These are phyloP conservation scores for Panthera tigris DNA, from an alignment of 2,113 vertebrate species.

Conservation along the genomic window DNA sequence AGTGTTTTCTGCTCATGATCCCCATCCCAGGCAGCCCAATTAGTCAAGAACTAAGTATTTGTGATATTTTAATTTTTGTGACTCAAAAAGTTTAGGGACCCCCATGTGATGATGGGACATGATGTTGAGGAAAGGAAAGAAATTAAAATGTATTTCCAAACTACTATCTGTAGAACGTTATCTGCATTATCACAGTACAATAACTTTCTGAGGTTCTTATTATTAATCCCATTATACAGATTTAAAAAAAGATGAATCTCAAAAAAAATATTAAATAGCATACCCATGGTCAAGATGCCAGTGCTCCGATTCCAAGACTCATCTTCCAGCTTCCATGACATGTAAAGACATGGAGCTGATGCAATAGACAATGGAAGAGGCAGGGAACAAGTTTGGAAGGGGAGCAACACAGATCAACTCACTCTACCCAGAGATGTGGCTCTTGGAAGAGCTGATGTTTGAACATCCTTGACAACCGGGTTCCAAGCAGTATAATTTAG, in stretches of 20 bases:
- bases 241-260: not conserved
- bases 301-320: not conserved
- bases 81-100: not conserved
- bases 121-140: not conserved
- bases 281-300: not conserved
- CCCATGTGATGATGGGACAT: not conserved
- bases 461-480: not conserved
- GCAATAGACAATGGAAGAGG: accelerated
- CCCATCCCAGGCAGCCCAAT: not conserved
- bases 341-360: not conserved
- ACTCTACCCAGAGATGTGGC: not conserved
- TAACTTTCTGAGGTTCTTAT: not conserved
- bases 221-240: not conserved
- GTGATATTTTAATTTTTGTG: not conserved
- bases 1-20: not conserved
- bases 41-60: not conserved
- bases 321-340: not conserved
- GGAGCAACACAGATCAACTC: not conserved
- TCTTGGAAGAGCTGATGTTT: not conserved
- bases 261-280: not conserved
- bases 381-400: not conserved
- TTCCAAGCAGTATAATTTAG: not conserved
- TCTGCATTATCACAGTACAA: not conserved
- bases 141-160: not conserved
- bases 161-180: not conserved